Base-by-base conservation (phyloP, 2,797 vertebrate species). In the Astyanax mexicanus region DNA sequence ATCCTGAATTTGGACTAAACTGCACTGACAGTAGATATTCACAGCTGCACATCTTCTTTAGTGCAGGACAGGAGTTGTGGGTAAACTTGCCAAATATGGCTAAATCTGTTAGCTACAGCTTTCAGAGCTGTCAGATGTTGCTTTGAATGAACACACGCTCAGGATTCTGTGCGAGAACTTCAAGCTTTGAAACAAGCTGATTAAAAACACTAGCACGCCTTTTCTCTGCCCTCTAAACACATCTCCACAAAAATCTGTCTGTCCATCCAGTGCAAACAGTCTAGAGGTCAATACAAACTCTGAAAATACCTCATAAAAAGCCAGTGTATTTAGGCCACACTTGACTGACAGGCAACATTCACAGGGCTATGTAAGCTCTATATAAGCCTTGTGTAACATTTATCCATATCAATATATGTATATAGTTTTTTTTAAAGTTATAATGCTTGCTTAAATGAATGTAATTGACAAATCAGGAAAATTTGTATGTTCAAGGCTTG, bases 21-120 rank as follows among this genome's bases (percentile, higher is more conserved):
- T 45, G 38, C 7, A 65, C 7, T 65, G 62, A 25, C 61, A 44
- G 13, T 42, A 23, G 40, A 38, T 21, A 64, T 42, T 45, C 37
- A 42, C 38, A 44, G 37, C 35, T 49, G 47, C 38, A 67, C 57
- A 47, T 45, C 58, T 35, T 72, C 49, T 49, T 62, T 47, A 62
- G 19, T 23, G n/a, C 17, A 15, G 12, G 17, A n/a, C 55, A 32
- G 57, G 42, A 35, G 15, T 37, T 72, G 51, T 7, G 47, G 9
- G 61, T 47, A 72, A 37, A 15, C 13, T n/a, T 23, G 37, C 51
- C 52, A 57, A 74, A 58, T 67, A 74, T 58, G 72, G 65, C 51
- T 66, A 55, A 66, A 35, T 49, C 25, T 66, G 38, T 66, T n/a
- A n/a, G n/a, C n/a, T n/a, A n/a, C n/a, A n/a, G n/a, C n/a, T n/a